phyloP scores from a whole-genome alignment of 2,113 vertebrate species.

The Lasiurus cinereus region DNA sequence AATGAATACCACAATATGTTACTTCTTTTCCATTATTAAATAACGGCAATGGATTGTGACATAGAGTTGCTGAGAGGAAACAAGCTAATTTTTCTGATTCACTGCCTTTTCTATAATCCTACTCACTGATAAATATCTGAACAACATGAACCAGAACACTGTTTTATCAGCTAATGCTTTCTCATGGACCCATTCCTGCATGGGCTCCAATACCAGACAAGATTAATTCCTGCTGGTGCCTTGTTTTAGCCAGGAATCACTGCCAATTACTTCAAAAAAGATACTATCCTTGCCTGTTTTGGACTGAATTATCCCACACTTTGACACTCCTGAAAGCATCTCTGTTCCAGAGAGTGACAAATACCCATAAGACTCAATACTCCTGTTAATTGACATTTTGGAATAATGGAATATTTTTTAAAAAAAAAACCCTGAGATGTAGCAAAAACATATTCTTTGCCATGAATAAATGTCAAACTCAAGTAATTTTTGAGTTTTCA shows the following conservation, averaged over 20 bases:
- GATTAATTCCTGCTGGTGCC: neutral
- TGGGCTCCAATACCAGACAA: neutral
- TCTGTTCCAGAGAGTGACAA: neutral
- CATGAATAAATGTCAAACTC: neutral
- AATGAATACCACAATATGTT: neutral
- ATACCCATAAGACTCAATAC: neutral
- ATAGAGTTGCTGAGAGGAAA: neutral
- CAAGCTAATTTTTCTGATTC: neutral
- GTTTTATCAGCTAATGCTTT: neutral
- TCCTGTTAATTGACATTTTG: neutral
- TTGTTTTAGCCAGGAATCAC: neutral
- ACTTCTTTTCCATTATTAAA: neutral
- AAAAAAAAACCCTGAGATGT: neutral
- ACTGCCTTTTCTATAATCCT: conserved; percentile 4
- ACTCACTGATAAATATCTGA: conserved; percentile 16
- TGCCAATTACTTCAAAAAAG: conserved; percentile 33
- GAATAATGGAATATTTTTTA: neutral
- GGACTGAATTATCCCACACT: neutral
- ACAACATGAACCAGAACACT: neutral
- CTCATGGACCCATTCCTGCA: neutral
- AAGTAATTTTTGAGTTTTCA: neutral
- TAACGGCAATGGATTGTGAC: conserved; percentile 37
- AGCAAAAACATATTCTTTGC: neutral
- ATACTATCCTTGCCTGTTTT: neutral
- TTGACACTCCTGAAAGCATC: neutral